A percentile compares a stretch with the other conserved stretches of the same genome.
phyloP scores from a whole-genome alignment of 2,888 invertebrate species.

The Tineola bisselliella region DNA sequence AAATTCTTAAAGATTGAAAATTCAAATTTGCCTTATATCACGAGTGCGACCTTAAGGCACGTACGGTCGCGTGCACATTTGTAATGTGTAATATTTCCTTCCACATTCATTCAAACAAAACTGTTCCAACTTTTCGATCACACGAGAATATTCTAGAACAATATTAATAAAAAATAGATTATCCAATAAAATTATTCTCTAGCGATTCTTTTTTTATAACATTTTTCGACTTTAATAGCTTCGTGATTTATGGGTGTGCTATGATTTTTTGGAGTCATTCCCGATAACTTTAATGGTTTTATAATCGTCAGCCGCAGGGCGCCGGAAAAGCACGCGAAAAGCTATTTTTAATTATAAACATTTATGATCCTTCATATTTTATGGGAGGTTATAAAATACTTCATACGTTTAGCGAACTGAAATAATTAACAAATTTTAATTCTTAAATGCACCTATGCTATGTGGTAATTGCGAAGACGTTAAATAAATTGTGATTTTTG shows the following conservation, averaged over 20 bases:
- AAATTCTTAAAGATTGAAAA: conserved; percentile 28
- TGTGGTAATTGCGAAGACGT: too few species aligned
- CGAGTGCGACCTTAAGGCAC: not conserved
- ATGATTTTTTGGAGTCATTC: conserved; percentile 27
- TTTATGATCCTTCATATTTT: conserved; percentile 1
- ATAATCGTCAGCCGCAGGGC: conserved; percentile 29
- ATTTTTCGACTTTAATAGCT: conserved; percentile 35
- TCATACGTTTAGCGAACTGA: not conserved
- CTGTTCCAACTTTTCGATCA: not conserved
- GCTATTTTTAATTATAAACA: conserved; percentile 19
- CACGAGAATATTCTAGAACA: not conserved
- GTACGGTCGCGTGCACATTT: conserved; percentile 11
- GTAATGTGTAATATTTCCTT: not conserved
- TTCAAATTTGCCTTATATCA: conserved; percentile 12
- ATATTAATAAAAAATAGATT: not conserved
- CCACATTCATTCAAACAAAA: not conserved
- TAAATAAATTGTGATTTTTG: too few species aligned
- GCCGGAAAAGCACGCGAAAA: conserved; percentile 22
- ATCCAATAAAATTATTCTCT: not conserved
- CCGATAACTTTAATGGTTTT: conserved; percentile 33
- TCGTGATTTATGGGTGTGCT: conserved; percentile 35
- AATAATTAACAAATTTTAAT: not conserved
- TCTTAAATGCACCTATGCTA: not conserved
- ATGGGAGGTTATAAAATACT: not conserved
- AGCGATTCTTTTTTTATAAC: conserved; percentile 12